A percentile compares a stretch with the other conserved stretches of the same genome.
These are phyloP conservation scores for Chrysemys picta DNA, from an alignment of 2,113 vertebrate genomes.

Conservation along the genomic window DNA sequence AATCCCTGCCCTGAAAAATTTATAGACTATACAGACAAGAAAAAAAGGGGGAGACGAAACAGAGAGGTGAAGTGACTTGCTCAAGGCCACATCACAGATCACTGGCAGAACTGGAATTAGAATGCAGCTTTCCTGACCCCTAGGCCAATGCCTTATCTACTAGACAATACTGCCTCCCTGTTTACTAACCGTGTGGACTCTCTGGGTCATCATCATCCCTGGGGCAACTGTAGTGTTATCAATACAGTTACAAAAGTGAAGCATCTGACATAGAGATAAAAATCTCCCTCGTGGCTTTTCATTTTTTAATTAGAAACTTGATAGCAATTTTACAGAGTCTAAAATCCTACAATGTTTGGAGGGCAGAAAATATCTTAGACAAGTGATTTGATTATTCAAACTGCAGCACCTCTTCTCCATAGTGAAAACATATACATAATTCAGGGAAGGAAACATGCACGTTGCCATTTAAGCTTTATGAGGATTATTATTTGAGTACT, in stretches of 20 bases:
- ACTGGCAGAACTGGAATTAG: neutral
- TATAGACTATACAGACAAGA: neutral
- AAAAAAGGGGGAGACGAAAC: neutral
- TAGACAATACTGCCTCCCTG: neutral
- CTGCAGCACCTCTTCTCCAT: neutral
- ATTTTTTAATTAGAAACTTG: neutral
- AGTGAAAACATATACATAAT: neutral
- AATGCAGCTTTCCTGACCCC: neutral
- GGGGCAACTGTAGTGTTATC: neutral
- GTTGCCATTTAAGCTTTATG: neutral
- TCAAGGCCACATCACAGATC: no score
- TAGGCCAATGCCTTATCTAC: neutral
- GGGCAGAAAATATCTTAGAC: neutral
- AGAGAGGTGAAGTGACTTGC: neutral
- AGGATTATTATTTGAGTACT: neutral
- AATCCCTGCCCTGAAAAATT: neutral
- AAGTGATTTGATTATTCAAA: neutral
- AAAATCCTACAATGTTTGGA: neutral
- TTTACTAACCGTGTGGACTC: neutral
- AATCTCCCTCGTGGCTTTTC: fast-evolving
- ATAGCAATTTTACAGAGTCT: fast-evolving
- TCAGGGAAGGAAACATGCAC: neutral
- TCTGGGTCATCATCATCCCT: neutral
- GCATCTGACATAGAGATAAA: fast-evolving
- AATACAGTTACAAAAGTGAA: fast-evolving